Percentiles rank a stretch among this genome's conserved stretches.
phyloP scores from a whole-genome alignment of 2,888 invertebrate genomes.

The Plagodis dolabraria region DNA sequence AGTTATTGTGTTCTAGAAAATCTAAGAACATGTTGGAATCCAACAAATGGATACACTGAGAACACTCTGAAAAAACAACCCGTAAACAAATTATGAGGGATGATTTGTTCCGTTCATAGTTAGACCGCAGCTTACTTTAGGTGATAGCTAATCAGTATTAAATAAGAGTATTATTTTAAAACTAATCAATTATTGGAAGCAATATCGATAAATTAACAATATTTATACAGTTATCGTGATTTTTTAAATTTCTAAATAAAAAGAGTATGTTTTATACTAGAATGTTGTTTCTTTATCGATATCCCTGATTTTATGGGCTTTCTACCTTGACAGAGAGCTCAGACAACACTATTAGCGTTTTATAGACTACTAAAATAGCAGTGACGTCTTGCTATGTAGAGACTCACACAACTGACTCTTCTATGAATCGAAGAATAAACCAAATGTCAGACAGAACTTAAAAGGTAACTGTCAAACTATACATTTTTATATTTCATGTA shows the following conservation, averaged over 20 bases:
- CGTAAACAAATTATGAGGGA: too few relatives aligned
- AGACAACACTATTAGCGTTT: conserved; percentile 23
- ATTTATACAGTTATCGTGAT: conserved; percentile 4
- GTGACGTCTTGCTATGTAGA: conserved; percentile 27
- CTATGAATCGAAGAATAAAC: conserved; percentile 19
- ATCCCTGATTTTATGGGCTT: conserved; percentile 25
- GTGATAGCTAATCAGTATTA: conserved; percentile 33
- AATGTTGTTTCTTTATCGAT: conserved; percentile 29
- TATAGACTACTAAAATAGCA: conserved; percentile 27
- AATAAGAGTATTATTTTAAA: conserved; percentile 27
- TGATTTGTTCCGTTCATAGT: conserved; percentile 3
- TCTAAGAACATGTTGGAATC: too few relatives aligned
- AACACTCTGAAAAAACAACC: too few relatives aligned
- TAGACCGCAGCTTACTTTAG: conserved; percentile 11
- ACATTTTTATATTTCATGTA: conserved; percentile 23
- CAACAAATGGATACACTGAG: too few relatives aligned
- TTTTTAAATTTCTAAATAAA: conserved; percentile 19
- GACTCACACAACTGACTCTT: conserved; percentile 24
- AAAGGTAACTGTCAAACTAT: conserved; percentile 25
- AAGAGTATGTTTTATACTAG: conserved; percentile 15
- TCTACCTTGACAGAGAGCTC: conserved; percentile 29
- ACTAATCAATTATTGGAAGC: conserved; percentile 22
- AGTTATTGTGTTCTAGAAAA: too few relatives aligned
- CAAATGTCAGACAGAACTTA: conserved; percentile 22
- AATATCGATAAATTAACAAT: conserved; percentile 27